phyloP scores from a whole-genome alignment of 2,888 invertebrate species.

The Fabriciana adippe region DNA sequence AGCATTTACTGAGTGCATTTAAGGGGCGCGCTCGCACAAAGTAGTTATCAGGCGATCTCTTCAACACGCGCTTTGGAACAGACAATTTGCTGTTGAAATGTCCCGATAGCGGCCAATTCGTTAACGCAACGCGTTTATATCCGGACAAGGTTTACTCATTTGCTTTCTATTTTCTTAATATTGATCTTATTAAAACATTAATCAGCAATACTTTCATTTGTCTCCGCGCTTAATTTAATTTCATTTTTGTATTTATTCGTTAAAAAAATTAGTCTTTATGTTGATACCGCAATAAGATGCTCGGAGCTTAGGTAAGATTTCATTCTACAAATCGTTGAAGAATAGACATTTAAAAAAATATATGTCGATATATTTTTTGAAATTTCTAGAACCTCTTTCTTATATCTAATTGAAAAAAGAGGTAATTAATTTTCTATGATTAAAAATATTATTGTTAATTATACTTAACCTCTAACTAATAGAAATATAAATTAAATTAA shows the following conservation, averaged over 20 bases:
- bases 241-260: neutral
- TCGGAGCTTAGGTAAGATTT: too few relatives aligned
- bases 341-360: too few relatives aligned
- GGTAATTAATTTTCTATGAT: too few relatives aligned
- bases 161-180: conserved; percentile 26
- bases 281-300: too few relatives aligned
- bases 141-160: conserved; percentile 36
- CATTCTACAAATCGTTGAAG: too few relatives aligned
- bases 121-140: conserved; percentile 37
- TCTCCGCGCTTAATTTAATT: neutral
- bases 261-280: too few relatives aligned
- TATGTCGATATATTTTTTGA: too few relatives aligned
- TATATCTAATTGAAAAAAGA: too few relatives aligned
- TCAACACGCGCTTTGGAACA: conserved; percentile 43
- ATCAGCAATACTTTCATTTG: conserved; percentile 3
- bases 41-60: conserved; percentile 43
- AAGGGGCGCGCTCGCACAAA: conserved; percentile 41
- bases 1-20: conserved; percentile 45
- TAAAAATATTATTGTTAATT: too few relatives aligned
- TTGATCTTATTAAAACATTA: neutral
- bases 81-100: conserved; percentile 49
- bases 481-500: too few relatives aligned
- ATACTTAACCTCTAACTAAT: too few relatives aligned
- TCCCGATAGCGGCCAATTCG: conserved; percentile 43
- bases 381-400: too few relatives aligned